Base-by-base conservation (phyloP, 2,888 invertebrate genomes). In the Sylvicola cinctus region DNA sequence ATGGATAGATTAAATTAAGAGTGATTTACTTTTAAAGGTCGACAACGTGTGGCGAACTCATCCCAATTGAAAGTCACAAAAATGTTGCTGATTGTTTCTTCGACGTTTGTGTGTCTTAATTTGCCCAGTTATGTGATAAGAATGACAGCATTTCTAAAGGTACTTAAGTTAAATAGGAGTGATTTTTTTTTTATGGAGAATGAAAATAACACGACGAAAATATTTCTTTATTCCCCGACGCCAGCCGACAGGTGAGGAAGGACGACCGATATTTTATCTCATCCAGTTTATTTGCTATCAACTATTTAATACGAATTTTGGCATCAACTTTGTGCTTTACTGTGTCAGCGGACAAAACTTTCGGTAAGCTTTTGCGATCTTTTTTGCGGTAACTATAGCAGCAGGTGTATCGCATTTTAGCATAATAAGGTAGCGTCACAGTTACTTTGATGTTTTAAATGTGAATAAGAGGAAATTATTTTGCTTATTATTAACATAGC, bases 311-410 rank as follows among this genome's bases (percentile, higher is more conserved):
- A 74, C 76, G 4, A 84, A 83, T 58, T 85, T 80, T 48, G 79
- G 79, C 28, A 77, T 84, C 36, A 83, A 83, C 58, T 83, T 84
- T 50, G 64, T 74, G 3, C 62, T 85, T 29, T 85, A 85, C 58
- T 84, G 83, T 56, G 65, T 76, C 32, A 74, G 73, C 45, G 83
- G 83, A 1, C 74, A 77, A 49, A 81, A 81, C 61, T 84, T 83
- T 55, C 62, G 81, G 36, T 66, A 64, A 26, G 70, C 67, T 1
- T n/a, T n/a, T n/a, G n/a, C n/a, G n/a, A n/a, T n/a, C n/a, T n/a
- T n/a, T n/a, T n/a, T n/a, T n/a, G n/a, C n/a, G n/a, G n/a, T n/a
- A n/a, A n/a, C n/a, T n/a, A n/a, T n/a, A n/a, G n/a, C n/a, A n/a
- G n/a, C n/a, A n/a, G n/a, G n/a, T n/a, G n/a, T n/a, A n/a, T n/a